Percentiles rank a stretch among this genome's conserved stretches.
phyloP scores from a whole-genome alignment of 2,113 vertebrate genomes.

The Micromys minutus region DNA sequence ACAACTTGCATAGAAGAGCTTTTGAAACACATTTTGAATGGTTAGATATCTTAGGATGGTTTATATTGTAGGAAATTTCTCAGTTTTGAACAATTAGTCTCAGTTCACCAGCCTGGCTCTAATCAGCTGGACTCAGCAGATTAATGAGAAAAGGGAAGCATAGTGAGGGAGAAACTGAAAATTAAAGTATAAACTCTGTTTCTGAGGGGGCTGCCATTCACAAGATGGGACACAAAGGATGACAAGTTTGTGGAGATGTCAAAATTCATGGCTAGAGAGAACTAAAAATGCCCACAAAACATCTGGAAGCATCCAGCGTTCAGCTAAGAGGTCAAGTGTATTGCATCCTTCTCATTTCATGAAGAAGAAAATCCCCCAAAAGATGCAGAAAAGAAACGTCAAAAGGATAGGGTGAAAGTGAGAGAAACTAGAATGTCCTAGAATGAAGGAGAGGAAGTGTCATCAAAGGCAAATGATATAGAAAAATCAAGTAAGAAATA shows the following conservation, averaged over 20 bases:
- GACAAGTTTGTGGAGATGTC: background rate
- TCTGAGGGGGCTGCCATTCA: background rate
- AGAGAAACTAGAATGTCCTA: background rate
- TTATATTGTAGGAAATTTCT: background rate
- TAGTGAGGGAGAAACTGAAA: background rate
- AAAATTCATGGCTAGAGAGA: background rate
- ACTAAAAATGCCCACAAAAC: background rate
- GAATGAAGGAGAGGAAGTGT: background rate
- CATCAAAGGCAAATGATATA: slow-evolving; percentile 12
- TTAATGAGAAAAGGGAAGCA: background rate
- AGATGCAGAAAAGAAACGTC: background rate
- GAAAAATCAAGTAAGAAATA: background rate
- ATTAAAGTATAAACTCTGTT: background rate
- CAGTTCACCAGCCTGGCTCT: background rate
- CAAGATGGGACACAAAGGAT: background rate
- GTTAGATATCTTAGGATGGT: background rate
- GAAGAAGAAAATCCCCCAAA: background rate
- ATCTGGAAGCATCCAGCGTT: background rate
- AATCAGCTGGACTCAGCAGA: background rate
- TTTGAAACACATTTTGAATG: background rate
- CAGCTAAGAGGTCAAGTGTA: background rate
- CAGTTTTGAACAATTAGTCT: slow-evolving; percentile 1
- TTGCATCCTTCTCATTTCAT: background rate
- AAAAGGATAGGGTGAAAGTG: background rate
- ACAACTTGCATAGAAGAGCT: background rate